Conservation (phyloP, 2,113 vertebrate genomes). For the Tragelaphus scriptus region DNA sequence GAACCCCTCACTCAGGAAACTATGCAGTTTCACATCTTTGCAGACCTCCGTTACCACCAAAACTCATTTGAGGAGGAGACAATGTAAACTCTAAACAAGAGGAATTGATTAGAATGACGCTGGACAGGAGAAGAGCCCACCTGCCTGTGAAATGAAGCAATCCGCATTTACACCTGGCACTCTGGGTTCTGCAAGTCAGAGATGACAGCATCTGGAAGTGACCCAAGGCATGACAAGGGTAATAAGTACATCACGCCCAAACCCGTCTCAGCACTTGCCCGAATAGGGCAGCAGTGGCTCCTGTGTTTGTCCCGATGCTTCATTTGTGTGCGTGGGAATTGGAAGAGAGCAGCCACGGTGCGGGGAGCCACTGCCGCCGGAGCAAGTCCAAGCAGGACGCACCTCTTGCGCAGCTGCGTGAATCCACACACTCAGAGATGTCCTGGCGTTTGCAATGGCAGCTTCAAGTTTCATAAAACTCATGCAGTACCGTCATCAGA, state of each 20-base stretch:
- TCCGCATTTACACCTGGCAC: background rate
- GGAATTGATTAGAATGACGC: accelerated
- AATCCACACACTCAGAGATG: accelerated
- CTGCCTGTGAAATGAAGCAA: accelerated
- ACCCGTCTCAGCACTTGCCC: background rate
- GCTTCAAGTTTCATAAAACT: background rate
- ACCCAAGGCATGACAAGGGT: accelerated
- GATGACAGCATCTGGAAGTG: background rate
- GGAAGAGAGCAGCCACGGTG: accelerated
- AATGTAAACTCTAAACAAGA: too few relatives aligned
- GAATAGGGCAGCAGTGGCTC: accelerated
- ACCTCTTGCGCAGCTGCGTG: accelerated
- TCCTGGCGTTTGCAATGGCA: accelerated
- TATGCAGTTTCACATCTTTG: background rate
- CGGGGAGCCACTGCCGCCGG: accelerated
- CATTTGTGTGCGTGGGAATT: too few relatives aligned
- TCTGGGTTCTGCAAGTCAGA: background rate
- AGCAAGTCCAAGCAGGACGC: accelerated
- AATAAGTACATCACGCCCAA: accelerated
- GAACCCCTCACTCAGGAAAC: background rate
- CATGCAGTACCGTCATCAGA: background rate
- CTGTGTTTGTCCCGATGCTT: accelerated
- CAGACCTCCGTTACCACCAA: accelerated
- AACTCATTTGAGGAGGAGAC: background rate
- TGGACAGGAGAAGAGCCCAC: accelerated